phyloP scores from a whole-genome alignment of 1,140 invertebrate genomes.

The Drosophila malerkotliana region DNA sequence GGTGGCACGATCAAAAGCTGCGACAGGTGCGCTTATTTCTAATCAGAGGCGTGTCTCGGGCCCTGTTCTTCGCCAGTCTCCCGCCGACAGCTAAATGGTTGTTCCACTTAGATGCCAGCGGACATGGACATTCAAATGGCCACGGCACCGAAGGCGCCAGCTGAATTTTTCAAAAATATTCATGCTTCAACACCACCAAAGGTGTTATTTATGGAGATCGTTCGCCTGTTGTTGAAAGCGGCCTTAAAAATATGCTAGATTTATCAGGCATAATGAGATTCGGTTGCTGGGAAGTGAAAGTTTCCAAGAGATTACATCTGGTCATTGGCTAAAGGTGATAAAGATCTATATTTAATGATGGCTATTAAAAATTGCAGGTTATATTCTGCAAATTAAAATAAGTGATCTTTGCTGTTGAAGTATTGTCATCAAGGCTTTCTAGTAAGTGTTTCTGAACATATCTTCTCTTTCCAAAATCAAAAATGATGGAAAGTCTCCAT shows the following conservation, averaged over 20 bases:
- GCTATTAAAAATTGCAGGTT: neutral
- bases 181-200: constrained; percentile 35
- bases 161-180: constrained; percentile 53
- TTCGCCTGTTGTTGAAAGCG: constrained; percentile 25
- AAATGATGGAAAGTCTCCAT: constrained; percentile 5
- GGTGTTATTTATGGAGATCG: constrained; percentile 48
- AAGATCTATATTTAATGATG: neutral
- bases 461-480: neutral
- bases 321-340: neutral
- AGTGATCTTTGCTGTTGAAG: neutral
- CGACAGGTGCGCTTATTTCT: constrained; percentile 76
- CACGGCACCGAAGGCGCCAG: constrained; percentile 42
- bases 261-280: constrained; percentile 34
- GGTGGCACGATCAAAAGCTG: constrained; percentile 61
- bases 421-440: neutral
- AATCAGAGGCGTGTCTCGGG: constrained; percentile 71
- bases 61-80: constrained; percentile 52
- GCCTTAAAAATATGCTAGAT: constrained; percentile 36
- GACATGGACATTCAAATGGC: constrained; percentile 63
- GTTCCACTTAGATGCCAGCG: constrained; percentile 67
- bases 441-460: no score
- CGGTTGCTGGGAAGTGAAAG: constrained; percentile 4
- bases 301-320: neutral
- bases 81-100: constrained; percentile 76
- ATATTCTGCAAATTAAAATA: neutral